These are phyloP conservation scores for Spongia lamella DNA, from an alignment of 37 sponge, comb jelly and placozoan species.

Conservation along the genomic window DNA sequence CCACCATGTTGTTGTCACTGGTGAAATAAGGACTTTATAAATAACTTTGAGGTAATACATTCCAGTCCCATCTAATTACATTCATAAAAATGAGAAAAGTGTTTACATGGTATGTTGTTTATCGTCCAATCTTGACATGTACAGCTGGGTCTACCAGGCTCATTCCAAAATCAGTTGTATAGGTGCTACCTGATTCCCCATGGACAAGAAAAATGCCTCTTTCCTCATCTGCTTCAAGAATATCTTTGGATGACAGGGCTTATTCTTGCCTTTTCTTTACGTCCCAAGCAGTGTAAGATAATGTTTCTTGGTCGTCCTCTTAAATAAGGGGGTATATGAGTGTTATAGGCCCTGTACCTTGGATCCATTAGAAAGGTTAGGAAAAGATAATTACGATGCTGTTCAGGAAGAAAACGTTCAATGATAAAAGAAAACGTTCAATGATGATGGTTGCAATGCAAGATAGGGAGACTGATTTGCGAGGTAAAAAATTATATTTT, in stretches of 20 bases:
- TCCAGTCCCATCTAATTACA: constrained; percentile 7
- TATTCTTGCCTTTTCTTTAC: constrained; percentile 28
- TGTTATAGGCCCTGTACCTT: constrained; percentile 9
- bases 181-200: not conserved
- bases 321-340: constrained; percentile 13
- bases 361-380: constrained; percentile 3
- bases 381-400: constrained; percentile 13
- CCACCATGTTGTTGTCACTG: not conserved
- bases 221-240: not conserved
- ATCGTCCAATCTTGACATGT: constrained; percentile 25
- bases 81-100: constrained; percentile 12
- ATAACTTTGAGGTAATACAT: not conserved
- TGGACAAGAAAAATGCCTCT: constrained; percentile 2
- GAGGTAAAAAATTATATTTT: constrained; percentile 10
- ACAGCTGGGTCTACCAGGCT: constrained; percentile 7
- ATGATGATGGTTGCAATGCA: not conserved
- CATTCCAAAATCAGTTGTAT: constrained; percentile 24
- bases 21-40: constrained; percentile 16
- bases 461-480: constrained; percentile 3
- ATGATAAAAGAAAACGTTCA: constrained; percentile 16
- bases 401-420: constrained; percentile 20
- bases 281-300: constrained; percentile 23
- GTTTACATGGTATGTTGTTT: constrained; percentile 16
- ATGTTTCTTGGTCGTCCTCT: constrained; percentile 14
- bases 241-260: too few relatives aligned